These are phyloP conservation scores for Harmothoe impar DNA, from an alignment of 2,888 invertebrate genomes.

Conservation along the genomic window DNA sequence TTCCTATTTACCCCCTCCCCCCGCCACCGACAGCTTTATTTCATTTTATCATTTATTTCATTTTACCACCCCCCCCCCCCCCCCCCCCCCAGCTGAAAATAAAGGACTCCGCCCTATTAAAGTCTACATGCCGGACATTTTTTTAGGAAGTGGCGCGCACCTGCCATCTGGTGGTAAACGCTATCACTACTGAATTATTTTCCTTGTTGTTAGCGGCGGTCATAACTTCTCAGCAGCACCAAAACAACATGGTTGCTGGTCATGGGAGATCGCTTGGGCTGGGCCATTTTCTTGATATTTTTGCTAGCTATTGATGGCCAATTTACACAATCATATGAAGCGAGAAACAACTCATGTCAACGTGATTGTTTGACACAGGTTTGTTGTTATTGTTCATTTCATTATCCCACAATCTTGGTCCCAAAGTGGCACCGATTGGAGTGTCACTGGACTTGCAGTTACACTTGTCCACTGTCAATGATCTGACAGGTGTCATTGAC, in stretches of 20 bases:
- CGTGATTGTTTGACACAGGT: constrained; percentile 53
- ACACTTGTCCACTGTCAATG: not conserved
- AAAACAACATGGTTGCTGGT: constrained; percentile 63
- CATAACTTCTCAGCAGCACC: constrained; percentile 47
- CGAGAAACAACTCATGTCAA: constrained; percentile 27
- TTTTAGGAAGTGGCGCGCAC: not conserved
- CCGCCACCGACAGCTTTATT: too few relatives aligned
- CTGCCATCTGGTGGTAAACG: not conserved
- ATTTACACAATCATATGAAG: constrained; percentile 28
- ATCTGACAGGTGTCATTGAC: constrained; percentile 31
- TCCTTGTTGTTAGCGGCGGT: not conserved
- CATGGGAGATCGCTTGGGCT: constrained; percentile 59
- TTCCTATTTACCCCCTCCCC: too few relatives aligned
- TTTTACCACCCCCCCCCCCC: too few relatives aligned
- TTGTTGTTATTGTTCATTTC: not conserved
- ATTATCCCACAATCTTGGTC: not conserved
- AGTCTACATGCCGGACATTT: not conserved
- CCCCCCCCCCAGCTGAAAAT: not conserved
- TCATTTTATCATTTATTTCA: too few relatives aligned
- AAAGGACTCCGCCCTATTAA: not conserved
- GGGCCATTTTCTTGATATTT: constrained; percentile 57
- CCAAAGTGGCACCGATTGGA: not conserved
- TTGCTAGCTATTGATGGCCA: constrained; percentile 28
- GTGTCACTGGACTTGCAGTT: not conserved
- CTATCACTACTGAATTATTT: not conserved